Evolutionary conservation across 1,140 invertebrate genomes (phyloP).

Genomic region (Dendrolimus punctatus): DNA sequence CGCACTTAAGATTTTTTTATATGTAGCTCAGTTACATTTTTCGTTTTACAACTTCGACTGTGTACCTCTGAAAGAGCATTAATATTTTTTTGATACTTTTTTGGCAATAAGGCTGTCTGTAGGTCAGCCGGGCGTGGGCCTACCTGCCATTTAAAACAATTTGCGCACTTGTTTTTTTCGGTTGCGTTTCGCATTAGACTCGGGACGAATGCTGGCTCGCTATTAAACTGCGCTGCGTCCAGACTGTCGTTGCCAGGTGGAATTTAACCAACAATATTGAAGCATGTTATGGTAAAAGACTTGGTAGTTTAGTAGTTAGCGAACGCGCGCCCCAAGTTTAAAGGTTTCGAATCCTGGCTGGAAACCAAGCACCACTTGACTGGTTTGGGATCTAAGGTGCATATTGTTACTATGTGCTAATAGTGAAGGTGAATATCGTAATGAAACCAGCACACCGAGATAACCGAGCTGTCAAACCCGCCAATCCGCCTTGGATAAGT

Average conservation of each 20-base stretch:
- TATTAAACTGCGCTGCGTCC: conserved; percentile 32
- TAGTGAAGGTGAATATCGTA: too few relatives aligned
- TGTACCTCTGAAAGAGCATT: conserved; percentile 22
- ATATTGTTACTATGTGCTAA: too few relatives aligned
- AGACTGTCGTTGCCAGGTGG: conserved; percentile 13
- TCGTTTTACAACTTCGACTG: neutral
- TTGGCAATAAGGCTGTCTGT: conserved; percentile 47
- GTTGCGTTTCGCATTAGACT: conserved; percentile 41
- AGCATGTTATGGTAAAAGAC: too few relatives aligned
- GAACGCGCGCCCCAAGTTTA: too few relatives aligned
- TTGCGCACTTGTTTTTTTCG: conserved; percentile 49
- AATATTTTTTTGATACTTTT: conserved; percentile 29
- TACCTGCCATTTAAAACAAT: conserved; percentile 69
- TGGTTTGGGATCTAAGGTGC: too few relatives aligned
- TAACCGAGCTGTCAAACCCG: too few relatives aligned
- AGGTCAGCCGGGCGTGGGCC: conserved; percentile 52
- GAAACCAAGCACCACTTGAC: too few relatives aligned
- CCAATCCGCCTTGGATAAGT: too few relatives aligned
- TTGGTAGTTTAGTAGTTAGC: too few relatives aligned
- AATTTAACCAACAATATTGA: too few relatives aligned
- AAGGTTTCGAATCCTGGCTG: too few relatives aligned
- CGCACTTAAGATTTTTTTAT: neutral
- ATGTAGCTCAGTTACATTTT: neutral
- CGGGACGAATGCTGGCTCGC: conserved; percentile 35
- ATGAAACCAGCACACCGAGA: too few relatives aligned